phyloP scores from a whole-genome alignment of 2,888 invertebrate species.

The Noctuana brunneofusca region DNA sequence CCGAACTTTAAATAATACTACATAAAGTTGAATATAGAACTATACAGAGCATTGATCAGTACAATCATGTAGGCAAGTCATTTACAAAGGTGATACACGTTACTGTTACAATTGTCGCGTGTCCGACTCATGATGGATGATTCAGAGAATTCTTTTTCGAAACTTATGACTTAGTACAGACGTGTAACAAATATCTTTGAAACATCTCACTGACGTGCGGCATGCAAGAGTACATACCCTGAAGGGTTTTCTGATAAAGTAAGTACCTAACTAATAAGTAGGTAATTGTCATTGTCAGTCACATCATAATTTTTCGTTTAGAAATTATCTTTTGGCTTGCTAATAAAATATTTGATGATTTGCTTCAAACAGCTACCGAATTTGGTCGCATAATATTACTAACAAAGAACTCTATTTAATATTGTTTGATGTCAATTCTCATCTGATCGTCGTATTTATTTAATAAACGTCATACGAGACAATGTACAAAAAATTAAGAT shows the following conservation, averaged over 20 bases:
- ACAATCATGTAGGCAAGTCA: constrained; percentile 14
- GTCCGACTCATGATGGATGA: constrained; percentile 39
- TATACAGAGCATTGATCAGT: neutral
- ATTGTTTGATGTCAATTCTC: neutral
- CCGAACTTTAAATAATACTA: neutral
- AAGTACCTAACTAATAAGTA: too few species aligned
- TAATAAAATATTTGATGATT: too few species aligned
- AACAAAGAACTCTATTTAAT: too few species aligned
- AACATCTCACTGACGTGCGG: neutral
- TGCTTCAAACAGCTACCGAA: too few species aligned
- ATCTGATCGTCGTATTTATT: neutral
- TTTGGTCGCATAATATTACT: too few species aligned
- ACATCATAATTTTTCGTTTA: too few species aligned
- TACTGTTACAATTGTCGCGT: constrained; percentile 35
- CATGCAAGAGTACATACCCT: too few species aligned
- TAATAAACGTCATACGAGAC: neutral
- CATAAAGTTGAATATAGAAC: constrained; percentile 4
- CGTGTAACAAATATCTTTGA: constrained; percentile 20
- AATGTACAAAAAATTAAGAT: neutral
- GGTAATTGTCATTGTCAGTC: too few species aligned
- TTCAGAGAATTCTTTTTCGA: constrained; percentile 34
- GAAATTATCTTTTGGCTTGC: too few species aligned
- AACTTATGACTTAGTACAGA: constrained; percentile 10
- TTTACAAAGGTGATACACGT: constrained; percentile 18
- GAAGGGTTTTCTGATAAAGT: too few species aligned